Percentiles rank a stretch among this genome's conserved stretches.
Conservation (phyloP, 2,113 vertebrate species). For the Candoia aspera region DNA sequence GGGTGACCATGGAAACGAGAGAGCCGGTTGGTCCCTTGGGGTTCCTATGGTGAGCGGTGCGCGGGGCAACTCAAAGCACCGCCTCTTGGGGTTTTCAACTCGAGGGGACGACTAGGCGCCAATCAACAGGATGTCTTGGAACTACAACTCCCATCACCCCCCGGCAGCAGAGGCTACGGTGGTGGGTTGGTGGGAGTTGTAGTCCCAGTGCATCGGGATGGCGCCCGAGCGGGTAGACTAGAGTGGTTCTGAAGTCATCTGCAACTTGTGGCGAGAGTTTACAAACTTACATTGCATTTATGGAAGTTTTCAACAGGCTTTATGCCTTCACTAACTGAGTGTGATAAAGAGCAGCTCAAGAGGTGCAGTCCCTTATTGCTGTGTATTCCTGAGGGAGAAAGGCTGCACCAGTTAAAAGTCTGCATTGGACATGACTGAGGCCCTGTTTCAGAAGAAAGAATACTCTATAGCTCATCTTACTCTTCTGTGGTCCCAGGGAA, state of each 20-base stretch:
- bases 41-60: neutral
- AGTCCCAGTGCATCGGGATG: neutral
- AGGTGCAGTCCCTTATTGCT: neutral
- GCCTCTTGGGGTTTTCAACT: neutral
- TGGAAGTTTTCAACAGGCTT: neutral
- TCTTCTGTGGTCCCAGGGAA: too few relatives aligned
- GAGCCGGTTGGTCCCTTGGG: neutral
- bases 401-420: neutral
- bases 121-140: neutral
- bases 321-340: neutral
- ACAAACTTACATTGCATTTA: neutral
- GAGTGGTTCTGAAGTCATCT: neutral
- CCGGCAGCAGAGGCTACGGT: neutral
- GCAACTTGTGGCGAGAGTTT: neutral
- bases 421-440: neutral
- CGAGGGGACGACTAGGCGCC: neutral
- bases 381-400: neutral
- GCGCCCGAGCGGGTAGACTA: neutral
- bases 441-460: neutral
- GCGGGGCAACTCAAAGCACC: neutral
- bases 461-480: too few relatives aligned
- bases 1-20: neutral
- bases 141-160: neutral
- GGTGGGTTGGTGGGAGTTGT: neutral
- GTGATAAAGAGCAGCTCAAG: neutral